These are phyloP conservation scores for Candidula unifasciata DNA, from an alignment of 2,888 invertebrate species.

Conservation along the genomic window DNA sequence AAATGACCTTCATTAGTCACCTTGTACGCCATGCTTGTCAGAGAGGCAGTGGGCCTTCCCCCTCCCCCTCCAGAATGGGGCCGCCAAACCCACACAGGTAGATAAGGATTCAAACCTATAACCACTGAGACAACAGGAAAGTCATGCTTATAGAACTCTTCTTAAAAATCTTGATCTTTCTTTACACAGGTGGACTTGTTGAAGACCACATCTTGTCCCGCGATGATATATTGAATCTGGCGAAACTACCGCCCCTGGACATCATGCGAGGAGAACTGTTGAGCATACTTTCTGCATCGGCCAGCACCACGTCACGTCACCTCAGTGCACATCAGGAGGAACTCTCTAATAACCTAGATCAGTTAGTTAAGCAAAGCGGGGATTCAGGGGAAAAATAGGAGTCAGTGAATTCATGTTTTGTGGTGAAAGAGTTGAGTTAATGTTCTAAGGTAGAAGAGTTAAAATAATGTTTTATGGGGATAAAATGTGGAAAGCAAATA, in stretches of 20 bases:
- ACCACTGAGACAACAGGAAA: no score
- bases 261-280: slow-evolving; percentile 53
- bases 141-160: neutral
- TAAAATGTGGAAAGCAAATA: neutral
- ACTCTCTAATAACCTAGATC: slow-evolving; percentile 54
- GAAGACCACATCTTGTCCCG: slow-evolving; percentile 55
- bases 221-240: slow-evolving; percentile 46
- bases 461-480: neutral
- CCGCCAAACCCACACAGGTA: no score
- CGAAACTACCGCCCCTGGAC: slow-evolving; percentile 55
- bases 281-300: slow-evolving; percentile 50
- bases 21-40: no score
- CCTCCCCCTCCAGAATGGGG: no score
- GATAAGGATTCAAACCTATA: no score
- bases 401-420: neutral
- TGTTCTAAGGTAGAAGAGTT: neutral
- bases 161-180: neutral
- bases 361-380: slow-evolving; percentile 53
- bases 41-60: no score
- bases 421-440: neutral
- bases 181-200: slow-evolving; percentile 55
- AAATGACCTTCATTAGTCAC: no score
- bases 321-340: slow-evolving; percentile 54
- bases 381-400: neutral
- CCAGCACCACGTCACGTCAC: slow-evolving; percentile 52